These are phyloP conservation scores for Motacilla alba DNA, from an alignment of 2,113 vertebrate genomes.

Conservation along the genomic window DNA sequence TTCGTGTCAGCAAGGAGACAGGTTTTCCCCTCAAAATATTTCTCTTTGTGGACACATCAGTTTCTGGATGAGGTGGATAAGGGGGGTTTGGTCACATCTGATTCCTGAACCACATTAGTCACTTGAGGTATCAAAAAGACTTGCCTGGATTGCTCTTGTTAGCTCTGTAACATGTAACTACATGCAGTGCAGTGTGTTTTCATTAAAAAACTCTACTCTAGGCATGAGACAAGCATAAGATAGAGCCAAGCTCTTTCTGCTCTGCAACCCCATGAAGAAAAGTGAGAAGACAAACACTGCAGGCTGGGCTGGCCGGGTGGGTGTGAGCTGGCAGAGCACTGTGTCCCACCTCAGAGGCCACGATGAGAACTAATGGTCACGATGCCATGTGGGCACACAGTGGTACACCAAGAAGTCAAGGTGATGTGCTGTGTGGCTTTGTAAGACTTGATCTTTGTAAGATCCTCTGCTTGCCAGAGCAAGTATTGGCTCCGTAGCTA, in stretches of 20 bases:
- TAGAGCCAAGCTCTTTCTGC: neutral
- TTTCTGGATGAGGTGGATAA: neutral
- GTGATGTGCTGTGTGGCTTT: neutral
- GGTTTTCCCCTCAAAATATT: neutral
- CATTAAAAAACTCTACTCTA: neutral
- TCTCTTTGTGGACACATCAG: neutral
- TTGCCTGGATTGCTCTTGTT: neutral
- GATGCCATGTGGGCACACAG: neutral
- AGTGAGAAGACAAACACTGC: neutral
- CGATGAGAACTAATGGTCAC: fast-evolving
- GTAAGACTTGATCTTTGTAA: neutral
- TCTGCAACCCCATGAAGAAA: neutral
- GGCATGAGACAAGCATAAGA: neutral
- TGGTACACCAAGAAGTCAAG: neutral
- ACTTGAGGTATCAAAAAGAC: neutral
- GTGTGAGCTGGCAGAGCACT: neutral
- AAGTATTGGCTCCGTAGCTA: neutral
- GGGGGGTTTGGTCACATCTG: neutral
- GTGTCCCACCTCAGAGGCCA: neutral
- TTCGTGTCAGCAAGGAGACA: neutral
- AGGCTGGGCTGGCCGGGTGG: neutral
- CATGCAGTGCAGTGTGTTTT: fast-evolving
- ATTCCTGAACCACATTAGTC: neutral
- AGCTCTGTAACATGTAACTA: neutral
- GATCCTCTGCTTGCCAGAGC: neutral